phyloP scores from a whole-genome alignment of 2,113 vertebrate genomes.

The Hippocampus zosterae region DNA sequence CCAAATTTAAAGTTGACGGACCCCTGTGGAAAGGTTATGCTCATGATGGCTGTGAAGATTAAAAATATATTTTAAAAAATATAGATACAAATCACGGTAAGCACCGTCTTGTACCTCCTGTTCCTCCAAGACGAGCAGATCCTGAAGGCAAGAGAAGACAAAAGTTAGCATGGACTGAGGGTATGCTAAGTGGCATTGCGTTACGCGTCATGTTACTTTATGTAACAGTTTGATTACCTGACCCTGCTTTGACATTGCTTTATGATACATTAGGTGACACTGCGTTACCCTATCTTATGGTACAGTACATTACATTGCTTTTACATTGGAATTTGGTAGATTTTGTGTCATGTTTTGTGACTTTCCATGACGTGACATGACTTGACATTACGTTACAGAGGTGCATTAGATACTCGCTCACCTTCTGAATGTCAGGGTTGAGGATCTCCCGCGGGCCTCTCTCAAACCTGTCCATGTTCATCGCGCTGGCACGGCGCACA shows the following conservation, averaged over 20 bases:
- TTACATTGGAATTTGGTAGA: not conserved
- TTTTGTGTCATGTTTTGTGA: not conserved
- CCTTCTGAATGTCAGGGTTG: constrained; percentile 97
- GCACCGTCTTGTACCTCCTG: constrained; percentile 80
- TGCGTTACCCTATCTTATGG: not conserved
- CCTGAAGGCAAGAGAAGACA: constrained; percentile 73
- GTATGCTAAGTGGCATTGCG: not conserved
- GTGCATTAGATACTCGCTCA: constrained; percentile 53
- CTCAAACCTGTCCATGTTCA: constrained; percentile 97
- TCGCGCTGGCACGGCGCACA: constrained; percentile 79
- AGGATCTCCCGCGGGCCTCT: constrained; percentile 94
- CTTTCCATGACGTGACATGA: not conserved
- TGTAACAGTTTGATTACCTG: too few relatives aligned
- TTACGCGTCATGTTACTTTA: not conserved
- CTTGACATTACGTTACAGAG: constrained; percentile 23
- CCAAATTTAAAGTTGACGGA: constrained; percentile 99
- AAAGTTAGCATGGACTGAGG: not conserved
- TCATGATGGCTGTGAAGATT: not conserved
- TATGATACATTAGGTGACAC: not conserved
- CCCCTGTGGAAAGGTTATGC: constrained; percentile 71
- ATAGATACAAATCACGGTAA: not conserved
- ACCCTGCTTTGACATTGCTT: too few relatives aligned
- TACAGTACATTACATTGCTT: not conserved
- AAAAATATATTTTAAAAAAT: not conserved
- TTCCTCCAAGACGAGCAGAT: constrained; percentile 95